These are phyloP conservation scores for Staurois parvus DNA, from an alignment of 2,797 vertebrate genomes.

Conservation along the genomic window DNA sequence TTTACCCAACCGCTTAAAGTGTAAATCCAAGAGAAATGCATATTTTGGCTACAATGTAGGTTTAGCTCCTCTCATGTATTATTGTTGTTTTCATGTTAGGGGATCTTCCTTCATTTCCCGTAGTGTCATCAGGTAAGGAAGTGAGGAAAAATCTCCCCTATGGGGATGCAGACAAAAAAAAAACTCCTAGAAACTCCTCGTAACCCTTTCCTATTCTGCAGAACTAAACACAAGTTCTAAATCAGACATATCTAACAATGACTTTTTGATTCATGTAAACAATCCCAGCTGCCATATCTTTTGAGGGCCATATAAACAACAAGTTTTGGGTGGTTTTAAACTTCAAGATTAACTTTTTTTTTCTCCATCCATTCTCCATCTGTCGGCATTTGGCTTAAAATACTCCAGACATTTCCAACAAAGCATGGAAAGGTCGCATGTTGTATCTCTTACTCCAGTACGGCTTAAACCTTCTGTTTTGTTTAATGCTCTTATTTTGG, in stretches of 20 bases:
- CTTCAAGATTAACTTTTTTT: conserved; percentile 64
- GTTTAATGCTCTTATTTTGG: conserved; percentile 61
- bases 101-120: no score
- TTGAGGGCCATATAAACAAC: conserved; percentile 60
- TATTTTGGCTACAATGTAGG: no score
- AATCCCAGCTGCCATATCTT: conserved; percentile 26
- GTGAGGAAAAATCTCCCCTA: no score
- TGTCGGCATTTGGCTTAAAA: conserved; percentile 60
- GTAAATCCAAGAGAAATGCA: no score
- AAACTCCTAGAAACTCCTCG: no score
- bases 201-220: no score
- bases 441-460: conserved; percentile 59
- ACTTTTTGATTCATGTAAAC: conserved; percentile 50
- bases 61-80: no score
- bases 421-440: conserved; percentile 35
- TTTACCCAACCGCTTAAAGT: no score
- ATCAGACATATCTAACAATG: conserved; percentile 53
- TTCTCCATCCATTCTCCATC: conserved; percentile 49
- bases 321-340: conserved; percentile 56
- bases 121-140: no score
- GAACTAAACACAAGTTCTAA: no score
- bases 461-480: conserved; percentile 66
- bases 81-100: no score
- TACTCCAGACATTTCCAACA: conserved; percentile 56
- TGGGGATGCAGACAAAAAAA: no score